These are phyloP conservation scores for Spodoptera picta DNA, from an alignment of 2,888 invertebrate genomes.

Conservation along the genomic window DNA sequence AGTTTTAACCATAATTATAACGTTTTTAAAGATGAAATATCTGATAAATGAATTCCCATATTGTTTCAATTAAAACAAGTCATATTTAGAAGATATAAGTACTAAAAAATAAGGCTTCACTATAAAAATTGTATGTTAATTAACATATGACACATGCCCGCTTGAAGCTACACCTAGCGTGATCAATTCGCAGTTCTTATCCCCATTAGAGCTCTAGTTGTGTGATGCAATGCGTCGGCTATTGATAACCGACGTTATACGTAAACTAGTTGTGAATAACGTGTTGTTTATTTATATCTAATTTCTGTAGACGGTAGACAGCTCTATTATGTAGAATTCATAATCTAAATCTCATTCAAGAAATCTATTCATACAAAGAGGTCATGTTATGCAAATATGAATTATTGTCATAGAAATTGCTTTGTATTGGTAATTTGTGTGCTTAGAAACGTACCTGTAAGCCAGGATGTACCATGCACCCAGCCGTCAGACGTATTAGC, in stretches of 20 bases:
- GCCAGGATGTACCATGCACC: constrained; percentile 95
- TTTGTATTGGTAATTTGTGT: constrained; percentile 9
- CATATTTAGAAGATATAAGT: no score
- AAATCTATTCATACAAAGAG: constrained; percentile 4
- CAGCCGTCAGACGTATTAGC: constrained; percentile 94
- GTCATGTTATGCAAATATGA: constrained; percentile 1
- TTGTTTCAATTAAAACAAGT: no score
- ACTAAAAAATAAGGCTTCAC: no score
- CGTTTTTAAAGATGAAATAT: no score
- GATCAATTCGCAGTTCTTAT: background rate
- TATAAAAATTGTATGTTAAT: no score
- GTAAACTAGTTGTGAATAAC: constrained; percentile 14
- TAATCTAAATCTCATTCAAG: constrained; percentile 16
- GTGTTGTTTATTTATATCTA: constrained; percentile 18
- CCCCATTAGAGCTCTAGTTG: constrained; percentile 20
- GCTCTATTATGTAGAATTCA: constrained; percentile 22
- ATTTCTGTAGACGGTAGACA: constrained; percentile 15
- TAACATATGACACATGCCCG: no score
- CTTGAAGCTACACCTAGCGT: no score
- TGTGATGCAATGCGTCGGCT: constrained; percentile 24
- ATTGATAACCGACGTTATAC: constrained; percentile 38
- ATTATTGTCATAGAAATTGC: background rate
- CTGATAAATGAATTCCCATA: no score
- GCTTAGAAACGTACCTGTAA: constrained; percentile 88
- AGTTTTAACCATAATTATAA: no score